Evolutionary conservation across 2,113 vertebrate genomes (phyloP).

Genomic region (Gulo gulo): DNA sequence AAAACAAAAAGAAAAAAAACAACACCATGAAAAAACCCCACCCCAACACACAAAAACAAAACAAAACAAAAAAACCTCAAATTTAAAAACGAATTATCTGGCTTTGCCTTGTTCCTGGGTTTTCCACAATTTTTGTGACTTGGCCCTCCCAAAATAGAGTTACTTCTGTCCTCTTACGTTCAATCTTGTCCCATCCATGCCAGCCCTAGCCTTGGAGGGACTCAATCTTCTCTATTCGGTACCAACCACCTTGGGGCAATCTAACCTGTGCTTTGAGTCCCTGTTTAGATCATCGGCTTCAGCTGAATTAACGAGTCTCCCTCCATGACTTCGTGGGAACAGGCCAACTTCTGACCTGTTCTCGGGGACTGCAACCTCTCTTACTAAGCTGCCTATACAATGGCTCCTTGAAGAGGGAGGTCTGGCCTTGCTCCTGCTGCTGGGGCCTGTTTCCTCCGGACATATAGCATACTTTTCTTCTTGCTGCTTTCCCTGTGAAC

Average conservation of each 20-base stretch:
- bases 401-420: fast-evolving
- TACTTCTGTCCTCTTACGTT: not conserved
- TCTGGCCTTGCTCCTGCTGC: fast-evolving
- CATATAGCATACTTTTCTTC: not conserved
- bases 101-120: not conserved
- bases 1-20: not conserved
- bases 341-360: not conserved
- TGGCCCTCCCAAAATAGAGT: not conserved
- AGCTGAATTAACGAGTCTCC: not conserved
- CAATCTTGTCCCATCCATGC: not conserved
- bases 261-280: not conserved
- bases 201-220: not conserved
- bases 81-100: not conserved
- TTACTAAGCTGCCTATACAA: not conserved
- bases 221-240: not conserved
- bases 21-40: no score
- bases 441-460: not conserved
- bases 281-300: not conserved
- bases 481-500: not conserved
- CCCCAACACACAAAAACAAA: no score
- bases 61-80: not conserved
- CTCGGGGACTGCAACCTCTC: not conserved
- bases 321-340: not conserved
- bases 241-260: no score
- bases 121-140: not conserved